These are phyloP conservation scores for Pygoscelis adeliae DNA, from an alignment of 2,113 vertebrate genomes.

Conservation along the genomic window DNA sequence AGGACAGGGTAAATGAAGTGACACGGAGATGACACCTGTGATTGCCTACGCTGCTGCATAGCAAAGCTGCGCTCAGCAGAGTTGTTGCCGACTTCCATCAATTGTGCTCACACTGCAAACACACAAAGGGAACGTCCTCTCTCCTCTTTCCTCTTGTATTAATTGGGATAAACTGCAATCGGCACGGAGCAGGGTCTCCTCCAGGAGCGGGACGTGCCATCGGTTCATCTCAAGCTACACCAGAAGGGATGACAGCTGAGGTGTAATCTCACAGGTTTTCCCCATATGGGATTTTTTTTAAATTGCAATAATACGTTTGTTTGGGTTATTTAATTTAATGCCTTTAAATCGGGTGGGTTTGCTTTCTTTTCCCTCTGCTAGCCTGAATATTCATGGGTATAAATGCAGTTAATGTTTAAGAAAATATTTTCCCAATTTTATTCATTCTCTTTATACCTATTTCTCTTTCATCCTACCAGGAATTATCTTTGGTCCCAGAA, in stretches of 20 bases:
- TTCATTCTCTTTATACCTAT: background rate
- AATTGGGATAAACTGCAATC: background rate
- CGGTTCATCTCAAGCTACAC: background rate
- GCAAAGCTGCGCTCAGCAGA: slow-evolving; percentile 58
- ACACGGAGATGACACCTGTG: background rate
- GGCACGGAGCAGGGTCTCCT: background rate
- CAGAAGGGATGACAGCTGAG: background rate
- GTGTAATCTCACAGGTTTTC: background rate
- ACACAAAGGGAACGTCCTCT: background rate
- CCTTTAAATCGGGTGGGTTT: background rate
- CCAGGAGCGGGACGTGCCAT: fast-evolving
- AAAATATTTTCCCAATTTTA: background rate
- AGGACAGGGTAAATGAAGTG: slow-evolving; percentile 36
- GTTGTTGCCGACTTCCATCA: background rate
- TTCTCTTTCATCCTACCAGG: background rate
- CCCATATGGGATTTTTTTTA: background rate
- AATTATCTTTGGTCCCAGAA: background rate
- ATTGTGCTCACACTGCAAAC: slow-evolving; percentile 14
- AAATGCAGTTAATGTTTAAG: background rate
- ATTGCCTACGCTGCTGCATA: slow-evolving; percentile 20
- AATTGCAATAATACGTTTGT: background rate
- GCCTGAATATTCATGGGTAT: background rate
- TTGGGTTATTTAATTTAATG: background rate
- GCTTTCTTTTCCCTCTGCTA: background rate
- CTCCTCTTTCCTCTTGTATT: background rate